Conservation (phyloP, 2,888 invertebrate species). For the Drosophila imparisetae region DNA sequence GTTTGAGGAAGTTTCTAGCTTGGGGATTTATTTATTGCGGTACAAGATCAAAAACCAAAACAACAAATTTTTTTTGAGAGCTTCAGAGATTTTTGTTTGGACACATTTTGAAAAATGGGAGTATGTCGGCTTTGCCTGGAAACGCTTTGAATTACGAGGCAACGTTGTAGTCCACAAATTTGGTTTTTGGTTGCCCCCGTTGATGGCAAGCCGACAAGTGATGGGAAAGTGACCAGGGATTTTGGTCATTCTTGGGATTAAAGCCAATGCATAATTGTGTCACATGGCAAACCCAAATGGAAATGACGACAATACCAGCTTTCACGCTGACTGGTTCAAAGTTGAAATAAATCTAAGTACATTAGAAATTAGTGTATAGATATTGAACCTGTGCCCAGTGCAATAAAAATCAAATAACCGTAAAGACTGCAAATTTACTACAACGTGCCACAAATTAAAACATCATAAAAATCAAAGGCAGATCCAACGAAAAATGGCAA, state of each 20-base stretch:
- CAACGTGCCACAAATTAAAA: slow-evolving; percentile 79
- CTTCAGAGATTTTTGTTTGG: slow-evolving; percentile 40
- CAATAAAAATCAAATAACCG: slow-evolving; percentile 33
- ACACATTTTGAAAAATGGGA: slow-evolving; percentile 48
- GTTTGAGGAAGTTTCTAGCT: slow-evolving; percentile 74
- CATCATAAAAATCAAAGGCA: slow-evolving; percentile 75
- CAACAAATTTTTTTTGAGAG: slow-evolving; percentile 14
- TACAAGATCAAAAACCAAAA: slow-evolving; percentile 62
- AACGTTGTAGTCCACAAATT: slow-evolving; percentile 31
- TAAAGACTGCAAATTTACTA: slow-evolving; percentile 54
- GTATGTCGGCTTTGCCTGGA: slow-evolving; percentile 53
- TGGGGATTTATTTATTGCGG: slow-evolving; percentile 70
- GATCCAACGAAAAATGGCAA: slow-evolving; percentile 50
- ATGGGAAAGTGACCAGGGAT: slow-evolving; percentile 61
- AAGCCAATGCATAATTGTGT: slow-evolving; percentile 51
- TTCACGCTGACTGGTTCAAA: slow-evolving; percentile 30
- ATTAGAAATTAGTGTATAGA: not conserved
- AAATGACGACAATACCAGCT: slow-evolving; percentile 11
- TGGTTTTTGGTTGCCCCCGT: slow-evolving; percentile 17
- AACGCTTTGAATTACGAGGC: slow-evolving; percentile 46
- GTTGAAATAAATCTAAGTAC: slow-evolving; percentile 19
- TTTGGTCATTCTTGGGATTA: slow-evolving; percentile 45
- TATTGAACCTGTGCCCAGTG: slow-evolving; percentile 61
- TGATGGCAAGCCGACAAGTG: slow-evolving; percentile 64
- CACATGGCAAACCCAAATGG: slow-evolving; percentile 15